Base-by-base conservation (phyloP, 2,797 vertebrate genomes). In the Brachymystax lenok region DNA sequence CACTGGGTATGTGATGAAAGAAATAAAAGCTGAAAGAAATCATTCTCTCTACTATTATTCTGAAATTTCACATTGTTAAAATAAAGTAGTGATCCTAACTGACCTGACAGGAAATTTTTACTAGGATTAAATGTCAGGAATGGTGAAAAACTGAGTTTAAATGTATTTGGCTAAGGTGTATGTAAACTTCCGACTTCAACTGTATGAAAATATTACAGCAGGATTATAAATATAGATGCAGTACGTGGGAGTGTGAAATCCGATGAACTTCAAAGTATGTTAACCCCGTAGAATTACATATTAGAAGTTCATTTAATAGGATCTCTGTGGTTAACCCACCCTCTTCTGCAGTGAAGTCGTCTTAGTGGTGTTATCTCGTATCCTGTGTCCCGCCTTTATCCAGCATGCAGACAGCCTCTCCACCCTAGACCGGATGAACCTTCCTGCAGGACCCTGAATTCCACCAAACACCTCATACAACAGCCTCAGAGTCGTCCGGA, bases 371-470 rank as follows among this genome's bases (percentile, higher is more conserved):
- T 82, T 88, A 54, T 71, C 73, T 71, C 19, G 88, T 84, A 92
- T 84, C 69, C 27, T 88, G 77, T 70, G 61, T 51, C 87, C 92
- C 4, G 93, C 91, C 74, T 69, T 75, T 1, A 52, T 82, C 93
- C 93, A 94, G 24, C 52, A 78, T 8, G 76, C 84, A 50, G 92
- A 91, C 89, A 92, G 90, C 77, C 91, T 88, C 52, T 91, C 83
- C 63, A 93, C 89, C 86, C 93, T 90, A 73, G 90, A 89, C 14
- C 28, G 77, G 73, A 93, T 92, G 80, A 94, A 94, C 72, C 70
- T 84, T 8, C 90, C n/a, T 0, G 89, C 92, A 16, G 88, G 85
- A 59, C 93, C 79, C 54, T 79, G 86, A 85, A 52, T 80, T 82
- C 85, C 85, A 74, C 76, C 68, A 56, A 93, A 79, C 17, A 19